Percentiles rank a stretch among this genome's conserved stretches.
Evolutionary conservation across 2,113 vertebrate genomes (phyloP).

Genomic region (Engystomops pustulosus): DNA sequence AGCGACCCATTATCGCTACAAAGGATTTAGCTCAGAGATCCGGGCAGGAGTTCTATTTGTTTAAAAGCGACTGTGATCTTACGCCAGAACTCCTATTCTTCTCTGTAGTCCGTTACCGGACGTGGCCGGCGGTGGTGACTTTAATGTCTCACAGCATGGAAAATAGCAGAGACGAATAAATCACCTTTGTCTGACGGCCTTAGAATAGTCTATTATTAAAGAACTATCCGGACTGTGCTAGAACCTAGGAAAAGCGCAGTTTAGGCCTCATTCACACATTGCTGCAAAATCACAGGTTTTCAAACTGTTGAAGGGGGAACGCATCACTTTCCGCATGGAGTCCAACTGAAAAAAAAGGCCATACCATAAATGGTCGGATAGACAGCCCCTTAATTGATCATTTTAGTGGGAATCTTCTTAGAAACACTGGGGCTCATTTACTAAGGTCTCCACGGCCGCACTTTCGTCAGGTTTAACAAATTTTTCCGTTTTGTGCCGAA

Average conservation of each 20-base stretch:
- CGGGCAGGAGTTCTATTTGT: conserved; percentile 15
- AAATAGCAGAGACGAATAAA: conserved; percentile 2
- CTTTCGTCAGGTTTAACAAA: no score
- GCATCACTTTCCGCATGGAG: no score
- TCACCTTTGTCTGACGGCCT: not conserved
- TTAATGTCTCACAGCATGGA: conserved; percentile 43
- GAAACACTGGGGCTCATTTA: no score
- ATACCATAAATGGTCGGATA: no score
- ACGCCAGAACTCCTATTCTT: conserved; percentile 32
- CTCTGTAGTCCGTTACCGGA: conserved; percentile 16
- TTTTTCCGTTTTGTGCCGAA: no score
- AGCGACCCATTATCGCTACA: conserved; percentile 29
- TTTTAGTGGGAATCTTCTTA: no score
- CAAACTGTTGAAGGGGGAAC: no score
- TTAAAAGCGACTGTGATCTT: conserved; percentile 37
- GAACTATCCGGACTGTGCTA: not conserved
- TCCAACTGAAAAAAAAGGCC: no score
- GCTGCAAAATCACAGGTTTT: no score
- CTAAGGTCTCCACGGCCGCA: no score
- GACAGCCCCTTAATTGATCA: no score
- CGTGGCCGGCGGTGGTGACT: not conserved
- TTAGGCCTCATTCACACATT: no score
- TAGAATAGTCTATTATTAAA: conserved; percentile 1
- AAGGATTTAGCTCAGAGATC: conserved; percentile 24
- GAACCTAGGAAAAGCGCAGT: not conserved